Evolutionary conservation across 2,797 vertebrate genomes (phyloP), one percentile per base, ranked within the genome.

Genomic region (Erpetoichthys calabaricus): DNA sequence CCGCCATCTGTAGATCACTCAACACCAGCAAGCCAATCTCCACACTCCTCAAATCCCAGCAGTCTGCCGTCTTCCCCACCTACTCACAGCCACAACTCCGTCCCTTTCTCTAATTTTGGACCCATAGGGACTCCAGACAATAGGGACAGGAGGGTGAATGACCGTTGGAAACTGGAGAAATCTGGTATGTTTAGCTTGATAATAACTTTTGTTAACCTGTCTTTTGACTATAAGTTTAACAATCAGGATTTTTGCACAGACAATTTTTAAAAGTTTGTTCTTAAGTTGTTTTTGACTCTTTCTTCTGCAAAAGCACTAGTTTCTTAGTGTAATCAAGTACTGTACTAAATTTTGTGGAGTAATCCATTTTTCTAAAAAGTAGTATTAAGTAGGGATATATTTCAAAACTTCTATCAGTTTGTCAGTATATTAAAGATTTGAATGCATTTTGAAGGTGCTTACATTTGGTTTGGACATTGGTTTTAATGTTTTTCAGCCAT

Each of bases 31-130:
- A 98, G 94, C 79, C 95, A 98, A 65, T 98, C 95, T 56, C 95
- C 95, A 74, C 95, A 98, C 80, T 97, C 94, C 45, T 98, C 95
- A 67, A 98, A 98, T 73, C 95, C 95, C 64, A 98, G 94, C 84
- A 97, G 94, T 69, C 81, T 97, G 70, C 95, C 95, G 10, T 97
- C 94, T 58, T 98, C 95, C 58, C 95, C 95, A 53, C 94, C 95
- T 25, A 97, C 93, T 45, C 94, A 97, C 80, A 97, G 86, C 79
- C 95, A 97, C 60, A 87, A 83, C 53, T 85, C 90, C 56, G 63
- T 89, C 73, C 90, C 91, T 44, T 96, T 97, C 77, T 95, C 93
- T 62, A 94, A 92, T 77, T 98, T 97, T 0, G 95, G 95, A 51
- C 94, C 95, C 56, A 98, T 98, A 1, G 95, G 95, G 50, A 90